Conservation (phyloP, 2,888 invertebrate genomes). For the Chrysolina oricalcia region DNA sequence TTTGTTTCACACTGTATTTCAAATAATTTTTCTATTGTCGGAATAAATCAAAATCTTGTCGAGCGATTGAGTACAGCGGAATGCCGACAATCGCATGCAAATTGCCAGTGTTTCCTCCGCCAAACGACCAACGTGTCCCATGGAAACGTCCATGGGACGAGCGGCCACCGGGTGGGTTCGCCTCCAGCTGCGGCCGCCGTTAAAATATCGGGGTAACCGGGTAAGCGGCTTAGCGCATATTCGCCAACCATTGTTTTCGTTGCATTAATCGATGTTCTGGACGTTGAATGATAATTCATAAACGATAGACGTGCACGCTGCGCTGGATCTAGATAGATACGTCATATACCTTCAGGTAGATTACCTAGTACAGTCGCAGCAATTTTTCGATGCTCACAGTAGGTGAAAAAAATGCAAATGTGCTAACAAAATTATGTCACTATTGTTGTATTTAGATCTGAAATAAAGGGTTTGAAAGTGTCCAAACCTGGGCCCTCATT, state of each 20-base stretch:
- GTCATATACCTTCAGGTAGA: neutral
- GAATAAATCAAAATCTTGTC: slow-evolving; percentile 44
- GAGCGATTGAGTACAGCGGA: slow-evolving; percentile 42
- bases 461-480: too few relatives aligned
- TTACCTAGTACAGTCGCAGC: neutral
- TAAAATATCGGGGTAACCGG: slow-evolving; percentile 55
- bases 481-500: too few relatives aligned
- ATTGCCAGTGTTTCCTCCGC: slow-evolving; percentile 30
- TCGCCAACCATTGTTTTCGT: slow-evolving; percentile 53
- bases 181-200: slow-evolving; percentile 35
- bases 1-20: neutral
- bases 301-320: slow-evolving; percentile 46
- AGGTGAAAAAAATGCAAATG: too few relatives aligned
- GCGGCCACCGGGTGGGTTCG: slow-evolving; percentile 44
- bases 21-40: neutral
- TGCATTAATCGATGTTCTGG: slow-evolving; percentile 53
- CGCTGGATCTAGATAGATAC: slow-evolving; percentile 23
- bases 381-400: too few relatives aligned
- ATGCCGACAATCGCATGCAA: slow-evolving; percentile 53
- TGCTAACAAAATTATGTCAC: too few relatives aligned
- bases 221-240: slow-evolving; percentile 48
- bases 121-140: slow-evolving; percentile 40
- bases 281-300: slow-evolving; percentile 53
- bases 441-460: too few relatives aligned
- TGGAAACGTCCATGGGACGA: slow-evolving; percentile 40